These are phyloP conservation scores for Chelmon rostratus DNA, from an alignment of 2,797 vertebrate species.

Conservation along the genomic window DNA sequence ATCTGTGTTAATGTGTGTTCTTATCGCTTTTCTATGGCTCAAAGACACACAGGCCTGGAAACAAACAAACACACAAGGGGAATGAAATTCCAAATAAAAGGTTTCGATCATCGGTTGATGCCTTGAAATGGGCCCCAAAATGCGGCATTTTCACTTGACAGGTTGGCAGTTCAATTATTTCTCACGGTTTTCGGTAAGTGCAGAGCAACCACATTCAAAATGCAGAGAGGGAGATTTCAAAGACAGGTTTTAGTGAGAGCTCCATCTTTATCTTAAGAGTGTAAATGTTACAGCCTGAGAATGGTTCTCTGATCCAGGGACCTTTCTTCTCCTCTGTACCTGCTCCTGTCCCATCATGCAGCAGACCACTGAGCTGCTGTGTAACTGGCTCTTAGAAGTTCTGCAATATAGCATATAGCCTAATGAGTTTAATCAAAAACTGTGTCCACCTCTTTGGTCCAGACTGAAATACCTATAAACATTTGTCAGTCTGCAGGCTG, in stretches of 20 bases:
- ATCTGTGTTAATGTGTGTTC: conserved; percentile 83
- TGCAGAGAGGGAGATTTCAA: conserved; percentile 18
- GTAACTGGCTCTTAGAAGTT: conserved; percentile 48
- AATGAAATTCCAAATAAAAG: conserved; percentile 67
- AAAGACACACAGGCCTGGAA: conserved; percentile 71
- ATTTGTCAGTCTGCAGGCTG: neutral
- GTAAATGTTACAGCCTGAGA: conserved; percentile 1
- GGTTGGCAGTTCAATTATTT: conserved; percentile 4
- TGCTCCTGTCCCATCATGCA: conserved; percentile 46
- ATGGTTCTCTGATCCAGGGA: conserved; percentile 55
- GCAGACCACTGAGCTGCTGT: conserved; percentile 38
- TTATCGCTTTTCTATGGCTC: conserved; percentile 80
- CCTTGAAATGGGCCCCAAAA: conserved; percentile 37
- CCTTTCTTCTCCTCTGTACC: conserved; percentile 49
- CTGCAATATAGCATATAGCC: conserved; percentile 26
- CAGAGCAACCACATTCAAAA: neutral
- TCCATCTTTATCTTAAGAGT: conserved; percentile 34
- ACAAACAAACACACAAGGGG: conserved; percentile 62
- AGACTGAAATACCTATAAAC: neutral
- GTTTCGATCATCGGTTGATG: conserved; percentile 47
- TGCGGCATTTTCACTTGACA: conserved; percentile 16
- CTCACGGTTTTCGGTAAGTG: conserved; percentile 13
- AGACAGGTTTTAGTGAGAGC: conserved; percentile 37
- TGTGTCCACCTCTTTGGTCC: neutral
- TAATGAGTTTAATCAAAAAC: conserved; percentile 30